Base-by-base conservation (phyloP, 2,113 vertebrate species). In the Peromyscus californicus region DNA sequence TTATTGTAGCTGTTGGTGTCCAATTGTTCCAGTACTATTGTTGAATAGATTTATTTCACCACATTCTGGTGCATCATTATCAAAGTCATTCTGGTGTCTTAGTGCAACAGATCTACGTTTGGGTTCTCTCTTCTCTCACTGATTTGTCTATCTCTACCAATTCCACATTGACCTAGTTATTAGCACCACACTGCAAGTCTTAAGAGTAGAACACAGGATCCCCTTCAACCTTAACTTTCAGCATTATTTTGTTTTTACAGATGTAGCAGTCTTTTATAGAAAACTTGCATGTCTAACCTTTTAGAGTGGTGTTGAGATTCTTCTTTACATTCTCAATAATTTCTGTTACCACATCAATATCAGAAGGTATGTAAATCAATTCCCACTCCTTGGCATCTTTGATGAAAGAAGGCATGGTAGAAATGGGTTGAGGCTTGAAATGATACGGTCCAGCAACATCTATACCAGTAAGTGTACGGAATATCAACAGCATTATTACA, bases 231-330 rank as follows among this genome's bases (percentile, higher is more conserved):
- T 89, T 75, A 24, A 90, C 80, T 79, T 74, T 70, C 57, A 86
- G 79, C 21, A 86, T 21, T 26, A 1, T 48, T 96, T 83, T 89
- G 6, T 9, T 74, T 63, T n/a, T 78, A 84, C 42, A 90, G 89
- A 96, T 87, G 17, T 0, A 36, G 69, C 26, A 74, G 61, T 74
- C 7, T 67, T 87, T 90, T 94, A 82, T 17, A 90, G 54, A 86
- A 97, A 97, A 87, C 8, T 59, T 96, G 92, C 84, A 88, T 84
- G 57, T 90, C 96, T 93, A 93, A 97, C 96, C 96, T 97, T 88
- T 95, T 80, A 97, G 48, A 85, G 24, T 97, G 85, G 83, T 93
- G 82, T 97, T 97, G 76, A 97, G 90, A 91, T 70, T 96, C 95
- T 9, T 96, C 92, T 94, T 97, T 86, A 95, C 42, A 69, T 79